Conservation (phyloP, 2,888 invertebrate species). For the Drosophila longiperda region DNA sequence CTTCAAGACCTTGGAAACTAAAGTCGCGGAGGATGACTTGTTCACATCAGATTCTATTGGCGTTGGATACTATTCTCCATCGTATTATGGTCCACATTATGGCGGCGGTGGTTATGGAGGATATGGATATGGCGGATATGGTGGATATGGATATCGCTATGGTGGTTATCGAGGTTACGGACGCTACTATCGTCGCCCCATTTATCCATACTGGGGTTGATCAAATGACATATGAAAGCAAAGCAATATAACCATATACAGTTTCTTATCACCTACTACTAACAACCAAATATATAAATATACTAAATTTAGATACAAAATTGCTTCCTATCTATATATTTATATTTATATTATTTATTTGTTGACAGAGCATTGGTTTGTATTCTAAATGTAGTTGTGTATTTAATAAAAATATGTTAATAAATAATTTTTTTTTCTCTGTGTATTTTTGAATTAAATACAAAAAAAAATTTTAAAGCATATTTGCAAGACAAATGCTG, state of each 20-base stretch:
- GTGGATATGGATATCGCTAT: constrained; percentile 59
- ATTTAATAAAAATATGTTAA: background rate
- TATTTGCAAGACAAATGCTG: background rate
- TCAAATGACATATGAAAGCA: background rate
- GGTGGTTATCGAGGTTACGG: constrained; percentile 52
- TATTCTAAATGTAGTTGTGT: background rate
- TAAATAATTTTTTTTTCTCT: background rate
- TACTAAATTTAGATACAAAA: background rate
- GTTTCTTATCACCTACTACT: constrained; percentile 14
- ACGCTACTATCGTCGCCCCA: constrained; percentile 64
- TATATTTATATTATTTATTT: background rate
- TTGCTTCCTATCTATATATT: background rate
- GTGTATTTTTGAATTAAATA: background rate
- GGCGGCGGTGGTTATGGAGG: constrained; percentile 50
- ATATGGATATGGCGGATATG: constrained; percentile 64
- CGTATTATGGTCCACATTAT: constrained; percentile 62
- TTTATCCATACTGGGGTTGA: constrained; percentile 67
- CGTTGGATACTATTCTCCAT: constrained; percentile 61
- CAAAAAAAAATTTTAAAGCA: background rate
- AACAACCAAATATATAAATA: constrained; percentile 35
- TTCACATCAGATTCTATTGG: constrained; percentile 67
- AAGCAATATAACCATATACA: constrained; percentile 3
- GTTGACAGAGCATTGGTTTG: background rate
- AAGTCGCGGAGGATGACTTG: constrained; percentile 53
- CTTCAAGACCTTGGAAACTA: constrained; percentile 18